Evolutionary conservation across 2,797 vertebrate genomes (phyloP).

Genomic region (Delichon dasypus): DNA sequence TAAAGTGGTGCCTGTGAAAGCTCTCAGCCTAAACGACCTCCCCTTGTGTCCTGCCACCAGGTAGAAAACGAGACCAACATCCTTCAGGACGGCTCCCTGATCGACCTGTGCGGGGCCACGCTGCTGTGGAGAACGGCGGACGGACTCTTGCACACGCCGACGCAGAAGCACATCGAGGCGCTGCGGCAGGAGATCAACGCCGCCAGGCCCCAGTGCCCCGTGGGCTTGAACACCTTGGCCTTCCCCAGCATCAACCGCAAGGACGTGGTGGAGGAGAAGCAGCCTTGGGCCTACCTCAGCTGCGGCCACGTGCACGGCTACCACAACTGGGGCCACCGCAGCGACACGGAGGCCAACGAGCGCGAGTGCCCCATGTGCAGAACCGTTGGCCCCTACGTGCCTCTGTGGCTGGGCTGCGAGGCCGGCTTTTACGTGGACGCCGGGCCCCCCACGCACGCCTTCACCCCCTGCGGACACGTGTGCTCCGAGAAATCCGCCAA

Average conservation of each 20-base stretch:
- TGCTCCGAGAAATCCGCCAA: slow-evolving; percentile 96
- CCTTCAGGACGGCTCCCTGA: slow-evolving; percentile 93
- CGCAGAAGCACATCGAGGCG: slow-evolving; percentile 97
- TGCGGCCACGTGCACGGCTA: slow-evolving; percentile 95
- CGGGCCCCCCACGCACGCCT: slow-evolving; percentile 90
- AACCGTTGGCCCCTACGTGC: slow-evolving; percentile 92
- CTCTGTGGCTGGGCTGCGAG: slow-evolving; percentile 94
- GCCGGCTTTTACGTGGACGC: slow-evolving; percentile 94
- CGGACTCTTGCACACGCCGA: slow-evolving; percentile 93
- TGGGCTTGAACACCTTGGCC: slow-evolving; percentile 92
- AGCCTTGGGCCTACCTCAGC: slow-evolving; percentile 94
- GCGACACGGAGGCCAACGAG: slow-evolving; percentile 87
- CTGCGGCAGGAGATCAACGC: slow-evolving; percentile 87
- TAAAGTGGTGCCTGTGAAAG: rapidly evolving
- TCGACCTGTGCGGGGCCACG: slow-evolving; percentile 96
- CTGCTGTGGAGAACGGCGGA: slow-evolving; percentile 96
- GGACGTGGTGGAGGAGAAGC: slow-evolving; percentile 92
- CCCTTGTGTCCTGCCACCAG: slow-evolving; percentile 63
- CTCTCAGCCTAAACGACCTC: neutral
- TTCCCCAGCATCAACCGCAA: slow-evolving; percentile 97
- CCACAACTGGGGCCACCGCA: slow-evolving; percentile 95
- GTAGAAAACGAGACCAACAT: slow-evolving; percentile 95
- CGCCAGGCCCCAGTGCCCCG: slow-evolving; percentile 81
- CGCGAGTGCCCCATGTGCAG: slow-evolving; percentile 96
- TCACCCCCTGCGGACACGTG: slow-evolving; percentile 96